Evolutionary conservation across 2,797 vertebrate species (phyloP).

Genomic region (Poliocrania exsul): DNA sequence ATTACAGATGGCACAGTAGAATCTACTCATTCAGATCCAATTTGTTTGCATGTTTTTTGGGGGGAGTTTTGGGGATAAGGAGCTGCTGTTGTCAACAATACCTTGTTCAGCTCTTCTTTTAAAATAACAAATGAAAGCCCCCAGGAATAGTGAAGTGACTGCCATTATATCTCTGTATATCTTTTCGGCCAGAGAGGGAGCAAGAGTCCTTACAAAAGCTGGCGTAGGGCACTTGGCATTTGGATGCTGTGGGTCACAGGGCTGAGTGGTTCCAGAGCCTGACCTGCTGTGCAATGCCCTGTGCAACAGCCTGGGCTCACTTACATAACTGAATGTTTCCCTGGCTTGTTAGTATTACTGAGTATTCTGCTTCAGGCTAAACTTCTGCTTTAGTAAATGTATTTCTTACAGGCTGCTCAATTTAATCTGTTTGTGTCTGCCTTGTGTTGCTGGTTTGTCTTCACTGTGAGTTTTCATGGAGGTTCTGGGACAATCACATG

Average conservation of each 20-base stretch:
- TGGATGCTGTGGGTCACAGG: not conserved
- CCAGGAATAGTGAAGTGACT: not conserved
- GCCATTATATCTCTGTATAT: not conserved
- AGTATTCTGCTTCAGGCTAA: not conserved
- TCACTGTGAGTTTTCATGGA: not conserved
- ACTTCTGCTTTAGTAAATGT: not conserved
- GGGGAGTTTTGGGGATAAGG: not conserved
- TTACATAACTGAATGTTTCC: not conserved
- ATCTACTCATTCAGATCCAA: not conserved
- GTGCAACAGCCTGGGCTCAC: not conserved
- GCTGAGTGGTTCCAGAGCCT: not conserved
- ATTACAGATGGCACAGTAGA: not conserved
- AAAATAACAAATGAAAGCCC: not conserved
- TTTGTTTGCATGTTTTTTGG: not conserved
- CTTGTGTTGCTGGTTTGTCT: not conserved
- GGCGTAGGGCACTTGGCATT: not conserved
- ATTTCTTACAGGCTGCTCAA: not conserved
- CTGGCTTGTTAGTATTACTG: not conserved
- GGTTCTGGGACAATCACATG: not conserved
- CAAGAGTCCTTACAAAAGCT: not conserved
- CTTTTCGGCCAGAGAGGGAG: not conserved
- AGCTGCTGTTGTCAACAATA: not conserved
- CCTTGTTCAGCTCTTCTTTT: not conserved
- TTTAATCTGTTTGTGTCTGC: not conserved
- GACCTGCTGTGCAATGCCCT: not conserved